A percentile compares a stretch with the other conserved stretches of the same genome.
Evolutionary conservation across 2,797 vertebrate species (phyloP).

Genomic region (Micropoecilia bifurca): DNA sequence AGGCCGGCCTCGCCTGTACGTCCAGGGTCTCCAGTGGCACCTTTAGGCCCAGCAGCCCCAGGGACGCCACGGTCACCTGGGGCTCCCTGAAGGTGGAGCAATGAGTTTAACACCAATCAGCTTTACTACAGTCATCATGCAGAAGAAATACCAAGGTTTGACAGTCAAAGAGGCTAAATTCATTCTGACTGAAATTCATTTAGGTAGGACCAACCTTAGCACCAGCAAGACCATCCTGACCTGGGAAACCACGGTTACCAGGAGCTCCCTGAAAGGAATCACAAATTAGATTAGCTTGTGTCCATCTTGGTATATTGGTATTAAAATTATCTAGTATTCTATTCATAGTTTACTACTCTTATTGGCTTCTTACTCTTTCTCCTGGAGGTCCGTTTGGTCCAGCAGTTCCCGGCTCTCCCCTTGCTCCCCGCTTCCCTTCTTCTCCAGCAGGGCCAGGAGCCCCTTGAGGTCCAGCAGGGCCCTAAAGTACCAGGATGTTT

Average conservation of each 20-base stretch:
- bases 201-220: constrained; percentile 86
- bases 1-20: constrained; percentile 94
- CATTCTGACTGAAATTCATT: not conserved
- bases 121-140: not conserved
- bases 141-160: not conserved
- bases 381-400: constrained; percentile 93
- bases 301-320: not conserved
- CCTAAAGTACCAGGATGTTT: constrained; percentile 74
- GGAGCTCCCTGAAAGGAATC: constrained; percentile 87
- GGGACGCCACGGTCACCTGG: constrained; percentile 93
- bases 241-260: constrained; percentile 97
- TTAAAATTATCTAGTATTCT: not conserved
- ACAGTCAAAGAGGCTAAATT: not conserved
- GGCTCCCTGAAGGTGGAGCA: constrained; percentile 83
- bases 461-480: constrained; percentile 90
- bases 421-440: constrained; percentile 96
- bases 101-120: constrained; percentile 2
- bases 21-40: constrained; percentile 90
- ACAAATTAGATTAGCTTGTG: constrained; percentile 34
- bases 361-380: constrained; percentile 87
- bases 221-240: constrained; percentile 95
- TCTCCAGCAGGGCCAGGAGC: constrained; percentile 91
- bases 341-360: not conserved
- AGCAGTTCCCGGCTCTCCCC: constrained; percentile 92
- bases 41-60: constrained; percentile 91